Conservation (phyloP, 2,888 invertebrate species). For the Aricia artaxerxes region DNA sequence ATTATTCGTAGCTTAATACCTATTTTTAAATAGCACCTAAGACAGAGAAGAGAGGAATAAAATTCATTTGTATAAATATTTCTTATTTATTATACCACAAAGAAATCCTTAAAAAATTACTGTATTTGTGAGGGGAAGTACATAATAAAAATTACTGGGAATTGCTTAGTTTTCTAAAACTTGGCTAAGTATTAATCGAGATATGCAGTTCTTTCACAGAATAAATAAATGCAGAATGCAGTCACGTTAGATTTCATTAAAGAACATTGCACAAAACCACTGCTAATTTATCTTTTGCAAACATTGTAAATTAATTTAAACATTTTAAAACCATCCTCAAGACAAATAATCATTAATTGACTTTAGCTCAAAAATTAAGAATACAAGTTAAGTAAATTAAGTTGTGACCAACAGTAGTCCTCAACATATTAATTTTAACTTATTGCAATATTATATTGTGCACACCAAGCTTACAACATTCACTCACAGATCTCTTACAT, state of each 20-base stretch:
- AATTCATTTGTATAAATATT: constrained; percentile 69
- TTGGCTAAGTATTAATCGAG: not conserved
- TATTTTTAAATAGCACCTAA: not conserved
- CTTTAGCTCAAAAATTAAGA: not conserved
- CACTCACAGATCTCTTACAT: constrained; percentile 70
- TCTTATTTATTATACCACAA: constrained; percentile 67
- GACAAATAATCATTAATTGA: not conserved
- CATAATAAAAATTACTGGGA: constrained; percentile 14
- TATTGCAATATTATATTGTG: constrained; percentile 33
- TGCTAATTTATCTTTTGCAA: not conserved
- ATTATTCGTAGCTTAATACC: no score
- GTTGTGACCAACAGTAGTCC: not conserved
- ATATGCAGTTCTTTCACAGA: constrained; percentile 21
- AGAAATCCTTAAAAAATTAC: constrained; percentile 74
- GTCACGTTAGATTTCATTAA: not conserved
- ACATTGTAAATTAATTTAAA: not conserved
- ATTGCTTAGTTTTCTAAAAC: not conserved
- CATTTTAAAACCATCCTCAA: not conserved
- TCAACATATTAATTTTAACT: not conserved
- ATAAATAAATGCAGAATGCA: not conserved
- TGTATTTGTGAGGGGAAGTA: constrained; percentile 56
- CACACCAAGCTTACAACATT: constrained; percentile 48
- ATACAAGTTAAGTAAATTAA: not conserved
- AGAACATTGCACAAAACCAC: not conserved
- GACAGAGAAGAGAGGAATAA: constrained; percentile 42